Evolutionary conservation across 2,797 vertebrate genomes (phyloP).

Genomic region (Tinamus major): DNA sequence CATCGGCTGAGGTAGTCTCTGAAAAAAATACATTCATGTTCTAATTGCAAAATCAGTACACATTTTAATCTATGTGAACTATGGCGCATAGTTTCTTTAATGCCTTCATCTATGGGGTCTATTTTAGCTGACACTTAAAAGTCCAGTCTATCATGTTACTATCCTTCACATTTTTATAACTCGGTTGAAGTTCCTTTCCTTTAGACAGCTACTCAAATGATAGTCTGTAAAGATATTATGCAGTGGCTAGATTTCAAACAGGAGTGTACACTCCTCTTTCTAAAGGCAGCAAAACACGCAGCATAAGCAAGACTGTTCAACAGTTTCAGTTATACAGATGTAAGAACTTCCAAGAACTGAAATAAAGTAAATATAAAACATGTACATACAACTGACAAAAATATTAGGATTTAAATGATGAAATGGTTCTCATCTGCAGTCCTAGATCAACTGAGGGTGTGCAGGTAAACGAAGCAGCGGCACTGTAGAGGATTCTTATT

Average conservation of each 20-base stretch:
- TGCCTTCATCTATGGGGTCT: not conserved
- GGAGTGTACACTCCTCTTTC: not conserved
- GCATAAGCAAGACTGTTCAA: not conserved
- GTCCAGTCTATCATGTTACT: not conserved
- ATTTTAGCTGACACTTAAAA: not conserved
- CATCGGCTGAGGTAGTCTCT: not conserved
- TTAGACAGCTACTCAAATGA: not conserved
- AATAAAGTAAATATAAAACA: not conserved
- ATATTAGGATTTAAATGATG: not conserved
- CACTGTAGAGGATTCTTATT: not conserved
- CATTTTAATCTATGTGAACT: not conserved
- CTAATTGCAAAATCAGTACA: not conserved
- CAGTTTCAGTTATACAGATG: not conserved
- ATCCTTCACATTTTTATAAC: not conserved
- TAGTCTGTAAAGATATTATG: not conserved
- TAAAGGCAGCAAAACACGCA: not conserved
- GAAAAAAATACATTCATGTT: not conserved
- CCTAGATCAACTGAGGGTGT: not conserved
- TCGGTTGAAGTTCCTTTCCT: not conserved
- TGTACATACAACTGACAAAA: not conserved
- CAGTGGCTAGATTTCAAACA: not conserved
- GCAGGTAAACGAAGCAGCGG: not conserved
- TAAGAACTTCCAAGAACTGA: not conserved
- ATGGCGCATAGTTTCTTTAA: not conserved
- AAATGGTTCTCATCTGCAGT: not conserved